These are phyloP conservation scores for Acrocephalus kingi DNA, from an alignment of 2,113 vertebrate genomes.

Conservation along the genomic window DNA sequence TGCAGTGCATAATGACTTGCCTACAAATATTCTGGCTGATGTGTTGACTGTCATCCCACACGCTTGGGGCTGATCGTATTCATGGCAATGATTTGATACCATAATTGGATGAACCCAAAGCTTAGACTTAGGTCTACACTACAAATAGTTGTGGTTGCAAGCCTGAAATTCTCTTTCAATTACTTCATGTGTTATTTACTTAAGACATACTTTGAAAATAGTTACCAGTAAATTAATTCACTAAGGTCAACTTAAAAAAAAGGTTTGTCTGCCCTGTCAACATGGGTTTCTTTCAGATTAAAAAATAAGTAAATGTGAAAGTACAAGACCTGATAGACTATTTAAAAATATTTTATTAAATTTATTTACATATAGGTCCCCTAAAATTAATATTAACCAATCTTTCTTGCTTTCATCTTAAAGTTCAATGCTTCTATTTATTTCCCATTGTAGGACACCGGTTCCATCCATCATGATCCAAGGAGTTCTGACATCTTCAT, in stretches of 20 bases:
- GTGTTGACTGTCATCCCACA: not conserved
- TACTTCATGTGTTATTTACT: conserved; percentile 33
- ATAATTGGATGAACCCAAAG: not conserved
- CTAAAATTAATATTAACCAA: not conserved
- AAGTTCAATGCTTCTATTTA: not conserved
- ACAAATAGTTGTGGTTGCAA: conserved; percentile 49
- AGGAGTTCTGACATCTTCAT: not conserved
- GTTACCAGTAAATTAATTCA: not conserved
- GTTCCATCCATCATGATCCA: not conserved
- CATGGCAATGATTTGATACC: not conserved
- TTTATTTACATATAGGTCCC: not conserved
- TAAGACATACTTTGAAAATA: conserved; percentile 21
- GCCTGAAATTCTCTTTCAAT: conserved; percentile 34
- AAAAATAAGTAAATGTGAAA: not conserved
- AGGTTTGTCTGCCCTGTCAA: not conserved
- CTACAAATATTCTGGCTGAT: not conserved
- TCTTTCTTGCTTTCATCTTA: not conserved
- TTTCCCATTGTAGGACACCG: not conserved
- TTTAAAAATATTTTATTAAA: not conserved
- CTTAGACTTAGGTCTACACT: not conserved
- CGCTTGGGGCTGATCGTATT: not conserved
- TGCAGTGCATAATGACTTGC: not conserved
- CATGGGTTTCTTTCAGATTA: not conserved
- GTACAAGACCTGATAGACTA: not conserved
- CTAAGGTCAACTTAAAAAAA: not conserved